A percentile compares a stretch with the other conserved stretches of the same genome.
Evolutionary conservation across 2,797 vertebrate species (phyloP).

Genomic region (Microhierax caerulescens): DNA sequence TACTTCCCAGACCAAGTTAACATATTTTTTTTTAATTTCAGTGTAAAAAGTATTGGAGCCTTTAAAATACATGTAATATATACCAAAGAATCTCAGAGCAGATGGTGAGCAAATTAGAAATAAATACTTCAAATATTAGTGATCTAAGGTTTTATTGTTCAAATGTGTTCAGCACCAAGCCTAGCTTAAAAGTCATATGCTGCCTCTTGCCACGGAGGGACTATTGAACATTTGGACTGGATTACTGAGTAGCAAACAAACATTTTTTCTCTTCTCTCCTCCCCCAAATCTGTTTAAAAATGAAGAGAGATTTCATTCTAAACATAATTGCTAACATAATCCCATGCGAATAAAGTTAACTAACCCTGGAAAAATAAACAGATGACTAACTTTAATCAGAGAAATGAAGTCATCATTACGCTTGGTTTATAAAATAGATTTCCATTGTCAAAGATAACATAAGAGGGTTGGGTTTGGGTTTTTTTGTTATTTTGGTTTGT

Average conservation of each 20-base stretch:
- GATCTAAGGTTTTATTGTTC: conserved; percentile 61
- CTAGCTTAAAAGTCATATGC: conserved; percentile 76
- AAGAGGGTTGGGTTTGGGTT: neutral
- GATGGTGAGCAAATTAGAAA: conserved; percentile 56
- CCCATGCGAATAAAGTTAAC: conserved; percentile 86
- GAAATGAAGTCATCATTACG: conserved; percentile 93
- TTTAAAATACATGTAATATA: neutral
- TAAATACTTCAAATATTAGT: conserved; percentile 57
- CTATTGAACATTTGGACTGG: conserved; percentile 72
- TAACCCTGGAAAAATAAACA: conserved; percentile 92
- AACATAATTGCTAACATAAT: conserved; percentile 87
- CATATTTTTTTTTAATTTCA: neutral
- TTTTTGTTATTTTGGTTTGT: conserved; percentile 34
- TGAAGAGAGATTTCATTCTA: conserved; percentile 65
- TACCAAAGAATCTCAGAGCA: conserved; percentile 14
- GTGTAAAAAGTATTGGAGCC: neutral
- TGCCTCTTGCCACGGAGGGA: conserved; percentile 61
- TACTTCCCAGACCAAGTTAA: neutral
- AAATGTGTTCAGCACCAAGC: conserved; percentile 72
- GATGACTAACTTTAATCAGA: conserved; percentile 88
- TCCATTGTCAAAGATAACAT: conserved; percentile 64
- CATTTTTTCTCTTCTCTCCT: conserved; percentile 79
- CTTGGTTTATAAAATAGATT: conserved; percentile 85
- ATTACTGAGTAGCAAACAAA: conserved; percentile 76
- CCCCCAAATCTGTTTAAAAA: conserved; percentile 57